phyloP scores from a whole-genome alignment of 2,797 vertebrate genomes.

The Echiichthys vipera region DNA sequence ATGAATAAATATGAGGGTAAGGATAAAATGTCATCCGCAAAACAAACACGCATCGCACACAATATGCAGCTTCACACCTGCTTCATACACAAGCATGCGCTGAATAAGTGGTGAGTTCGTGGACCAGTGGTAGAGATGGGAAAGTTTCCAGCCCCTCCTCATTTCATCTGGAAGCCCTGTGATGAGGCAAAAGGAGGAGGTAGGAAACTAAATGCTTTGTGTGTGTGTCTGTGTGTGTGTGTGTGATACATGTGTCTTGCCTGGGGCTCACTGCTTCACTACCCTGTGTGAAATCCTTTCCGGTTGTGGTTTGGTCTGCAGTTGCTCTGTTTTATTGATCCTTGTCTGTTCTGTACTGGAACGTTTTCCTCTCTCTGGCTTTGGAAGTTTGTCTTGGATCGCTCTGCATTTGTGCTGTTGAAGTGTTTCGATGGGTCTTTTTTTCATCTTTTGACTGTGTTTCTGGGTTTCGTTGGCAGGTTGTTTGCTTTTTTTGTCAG shows the following conservation, averaged over 20 bases:
- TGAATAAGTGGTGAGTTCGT: slow-evolving; percentile 46
- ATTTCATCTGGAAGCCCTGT: slow-evolving; percentile 71
- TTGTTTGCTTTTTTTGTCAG: slow-evolving; percentile 54
- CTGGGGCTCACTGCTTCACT: slow-evolving; percentile 65
- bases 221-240: slow-evolving; percentile 24
- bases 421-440: slow-evolving; percentile 46
- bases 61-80: neutral
- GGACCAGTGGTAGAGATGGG: slow-evolving; percentile 64
- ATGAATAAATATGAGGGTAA: neutral
- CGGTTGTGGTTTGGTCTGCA: slow-evolving; percentile 60
- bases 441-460: slow-evolving; percentile 56
- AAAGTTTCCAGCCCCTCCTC: slow-evolving; percentile 54
- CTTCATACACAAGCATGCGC: neutral
- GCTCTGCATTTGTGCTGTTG: slow-evolving; percentile 68
- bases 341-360: slow-evolving; percentile 60
- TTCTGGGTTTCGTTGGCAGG: slow-evolving; percentile 44
- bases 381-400: slow-evolving; percentile 64
- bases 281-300: slow-evolving; percentile 63
- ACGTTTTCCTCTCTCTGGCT: slow-evolving; percentile 58
- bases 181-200: slow-evolving; percentile 75
- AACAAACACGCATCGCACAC: neutral
- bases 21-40: neutral
- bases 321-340: slow-evolving; percentile 57
- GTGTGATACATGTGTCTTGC: slow-evolving; percentile 55
- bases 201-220: slow-evolving; percentile 69